Conservation (phyloP, 2,113 vertebrate genomes). For the Donacobius atricapilla region DNA sequence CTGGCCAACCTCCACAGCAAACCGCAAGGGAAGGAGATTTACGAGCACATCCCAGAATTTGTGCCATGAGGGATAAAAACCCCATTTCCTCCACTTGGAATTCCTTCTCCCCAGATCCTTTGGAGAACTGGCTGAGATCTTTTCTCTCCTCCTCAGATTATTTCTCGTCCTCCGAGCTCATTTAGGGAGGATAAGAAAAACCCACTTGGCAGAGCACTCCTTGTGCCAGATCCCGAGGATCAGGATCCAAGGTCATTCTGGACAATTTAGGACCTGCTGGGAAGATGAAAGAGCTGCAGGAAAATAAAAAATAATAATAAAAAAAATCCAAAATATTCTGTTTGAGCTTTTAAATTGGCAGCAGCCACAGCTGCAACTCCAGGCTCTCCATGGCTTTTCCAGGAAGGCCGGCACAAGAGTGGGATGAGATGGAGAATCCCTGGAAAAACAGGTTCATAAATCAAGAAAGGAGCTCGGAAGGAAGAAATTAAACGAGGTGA, state of each 20-base stretch:
- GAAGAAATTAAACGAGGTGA: neutral
- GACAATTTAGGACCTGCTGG: neutral
- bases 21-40: accelerated
- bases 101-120: neutral
- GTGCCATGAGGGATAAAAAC: neutral
- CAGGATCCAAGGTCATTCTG: accelerated
- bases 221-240: neutral
- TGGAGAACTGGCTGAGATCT: neutral
- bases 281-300: neutral
- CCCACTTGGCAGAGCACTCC: neutral
- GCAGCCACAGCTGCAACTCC: neutral
- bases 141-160: neutral
- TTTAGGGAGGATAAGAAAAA: neutral
- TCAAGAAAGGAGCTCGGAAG: neutral
- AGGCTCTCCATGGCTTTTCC: neutral
- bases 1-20: neutral
- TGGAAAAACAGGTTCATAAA: neutral
- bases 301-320: neutral
- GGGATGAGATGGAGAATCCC: neutral
- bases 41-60: neutral
- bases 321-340: neutral
- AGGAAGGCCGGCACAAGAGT: neutral
- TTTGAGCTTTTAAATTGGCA: neutral
- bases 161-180: neutral
- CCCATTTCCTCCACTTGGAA: neutral